Evolutionary conservation across 2,113 vertebrate genomes (phyloP), one percentile per base, ranked within the genome.

Genomic region (Isurus oxyrinchus): DNA sequence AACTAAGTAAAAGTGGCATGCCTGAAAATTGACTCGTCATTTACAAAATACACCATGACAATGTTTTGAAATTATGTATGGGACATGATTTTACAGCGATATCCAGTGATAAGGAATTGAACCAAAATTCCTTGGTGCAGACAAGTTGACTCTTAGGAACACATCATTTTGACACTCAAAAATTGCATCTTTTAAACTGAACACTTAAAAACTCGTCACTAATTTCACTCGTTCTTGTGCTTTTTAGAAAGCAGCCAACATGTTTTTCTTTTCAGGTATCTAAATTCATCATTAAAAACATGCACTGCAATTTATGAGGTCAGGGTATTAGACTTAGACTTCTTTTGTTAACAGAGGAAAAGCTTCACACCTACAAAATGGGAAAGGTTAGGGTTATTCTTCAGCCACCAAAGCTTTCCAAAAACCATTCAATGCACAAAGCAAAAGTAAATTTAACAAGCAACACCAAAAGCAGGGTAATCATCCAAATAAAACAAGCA

Each of bases 211-310:
- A 91, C 94, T 72, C 31, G 66, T 66, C 31, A 25, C 10, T 72
- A 72, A 27, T 95, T 95, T 72, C 23, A 55, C 23, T 69, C 3
- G 66, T 66, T 95, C 21, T 40, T 94, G 53, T 40, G 23, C 66
- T 69, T 67, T 87, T 14, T 69, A 13, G 63, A 95, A 95, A 93
- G n/a, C 27, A 57, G 44, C 44, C 67, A 35, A 72, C 67, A 49
- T 72, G 8, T 55, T 53, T 72, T 72, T 35, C 25, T 53, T 72
- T 53, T 53, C 11, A 8, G 13, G 16, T 61, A 66, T 88, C 11
- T n/a, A 94, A 94, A 16, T 95, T 44, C 66, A 55, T 72, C 57
- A 40, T 44, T 44, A 76, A 53, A 69, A 95, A 76, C 94, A 95
- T 95, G 67, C 66, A 95, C n/a, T 40, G 61, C 93, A 44, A 49